These are phyloP conservation scores for Drosophila ambigua DNA, from an alignment of 1,140 invertebrate genomes.

Conservation along the genomic window DNA sequence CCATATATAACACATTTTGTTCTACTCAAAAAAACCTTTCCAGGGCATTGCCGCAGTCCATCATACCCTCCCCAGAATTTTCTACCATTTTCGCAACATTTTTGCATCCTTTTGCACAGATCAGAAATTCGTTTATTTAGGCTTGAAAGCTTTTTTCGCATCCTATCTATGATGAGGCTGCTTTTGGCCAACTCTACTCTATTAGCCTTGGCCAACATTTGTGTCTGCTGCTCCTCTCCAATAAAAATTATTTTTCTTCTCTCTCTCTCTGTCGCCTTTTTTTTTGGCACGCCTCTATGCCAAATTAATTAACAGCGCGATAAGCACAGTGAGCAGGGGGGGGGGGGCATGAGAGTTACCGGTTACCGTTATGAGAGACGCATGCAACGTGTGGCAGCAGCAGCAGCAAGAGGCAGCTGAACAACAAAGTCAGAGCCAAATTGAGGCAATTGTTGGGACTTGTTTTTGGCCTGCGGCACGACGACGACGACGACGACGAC, in stretches of 20 bases:
- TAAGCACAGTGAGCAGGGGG: constrained; percentile 8
- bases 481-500: constrained; percentile 24
- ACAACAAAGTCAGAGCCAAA: constrained; percentile 12
- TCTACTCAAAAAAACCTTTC: too few relatives aligned
- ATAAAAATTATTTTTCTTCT: constrained; percentile 49
- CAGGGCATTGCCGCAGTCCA: too few relatives aligned
- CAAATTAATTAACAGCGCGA: constrained; percentile 67
- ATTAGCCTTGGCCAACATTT: constrained; percentile 13
- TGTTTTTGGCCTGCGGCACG: constrained; percentile 65
- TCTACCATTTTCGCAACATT: too few relatives aligned
- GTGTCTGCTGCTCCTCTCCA: constrained; percentile 11
- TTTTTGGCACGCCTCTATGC: constrained; percentile 50
- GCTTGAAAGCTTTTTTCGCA: neutral
- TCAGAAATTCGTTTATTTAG: neutral
- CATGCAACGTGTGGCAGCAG: constrained; percentile 36
- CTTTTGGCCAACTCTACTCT: constrained; percentile 1
- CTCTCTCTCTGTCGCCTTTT: constrained; percentile 2
- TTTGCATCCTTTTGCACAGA: neutral
- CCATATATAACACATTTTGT: too few relatives aligned
- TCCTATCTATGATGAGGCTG: neutral
- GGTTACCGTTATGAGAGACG: constrained; percentile 47
- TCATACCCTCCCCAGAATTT: too few relatives aligned
- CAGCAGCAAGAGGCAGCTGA: constrained; percentile 18
- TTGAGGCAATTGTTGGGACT: constrained; percentile 40
- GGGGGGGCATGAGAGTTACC: constrained; percentile 7